These are phyloP conservation scores for Notolepis coatsorum DNA, from an alignment of 2,797 vertebrate species.

Conservation along the genomic window DNA sequence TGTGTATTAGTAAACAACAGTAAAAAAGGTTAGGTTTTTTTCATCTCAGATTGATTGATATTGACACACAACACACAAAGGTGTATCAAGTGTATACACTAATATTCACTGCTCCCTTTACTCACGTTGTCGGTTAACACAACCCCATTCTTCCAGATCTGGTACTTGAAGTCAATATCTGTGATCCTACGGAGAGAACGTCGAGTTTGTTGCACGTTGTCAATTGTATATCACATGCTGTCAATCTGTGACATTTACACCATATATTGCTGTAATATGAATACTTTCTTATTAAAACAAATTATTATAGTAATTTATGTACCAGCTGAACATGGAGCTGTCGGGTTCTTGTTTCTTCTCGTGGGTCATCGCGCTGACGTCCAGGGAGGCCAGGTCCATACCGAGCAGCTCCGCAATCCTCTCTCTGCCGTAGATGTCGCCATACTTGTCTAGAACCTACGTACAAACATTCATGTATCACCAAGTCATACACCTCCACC, in stretches of 20 bases:
- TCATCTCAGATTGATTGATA: slow-evolving; percentile 3
- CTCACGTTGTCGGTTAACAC: slow-evolving; percentile 96
- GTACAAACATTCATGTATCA: neutral
- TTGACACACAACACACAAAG: neutral
- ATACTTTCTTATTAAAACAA: neutral
- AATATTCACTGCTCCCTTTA: slow-evolving; percentile 4
- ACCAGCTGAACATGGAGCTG: slow-evolving; percentile 90
- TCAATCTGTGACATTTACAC: no score
- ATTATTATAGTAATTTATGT: neutral
- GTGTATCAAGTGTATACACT: neutral
- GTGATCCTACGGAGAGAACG: slow-evolving; percentile 81
- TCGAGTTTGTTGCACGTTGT: neutral
- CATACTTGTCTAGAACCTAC: slow-evolving; percentile 94
- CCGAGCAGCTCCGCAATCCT: slow-evolving; percentile 93
- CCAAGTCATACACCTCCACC: neutral
- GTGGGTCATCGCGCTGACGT: slow-evolving; percentile 89
- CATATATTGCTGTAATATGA: neutral
- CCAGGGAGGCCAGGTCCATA: slow-evolving; percentile 92
- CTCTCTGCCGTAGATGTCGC: slow-evolving; percentile 95
- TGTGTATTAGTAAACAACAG: no score
- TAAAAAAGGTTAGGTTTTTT: no score
- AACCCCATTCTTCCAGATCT: slow-evolving; percentile 96
- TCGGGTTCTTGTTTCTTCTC: slow-evolving; percentile 87
- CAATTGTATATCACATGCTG: neutral
- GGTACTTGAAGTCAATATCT: slow-evolving; percentile 93